phyloP scores from a whole-genome alignment of 2,888 invertebrate species.

The Malthinus flaveolus region DNA sequence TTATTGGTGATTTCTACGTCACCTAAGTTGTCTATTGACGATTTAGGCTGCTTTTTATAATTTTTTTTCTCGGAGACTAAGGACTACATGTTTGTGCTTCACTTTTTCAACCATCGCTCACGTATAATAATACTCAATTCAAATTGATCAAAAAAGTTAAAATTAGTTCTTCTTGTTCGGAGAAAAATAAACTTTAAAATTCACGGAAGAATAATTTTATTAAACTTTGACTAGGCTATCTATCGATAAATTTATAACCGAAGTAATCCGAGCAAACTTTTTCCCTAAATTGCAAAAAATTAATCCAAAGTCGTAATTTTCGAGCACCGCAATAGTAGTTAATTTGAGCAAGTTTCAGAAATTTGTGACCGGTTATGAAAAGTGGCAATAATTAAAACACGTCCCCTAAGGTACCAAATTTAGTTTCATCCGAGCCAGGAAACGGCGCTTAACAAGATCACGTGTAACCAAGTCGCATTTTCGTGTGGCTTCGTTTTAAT shows the following conservation, averaged over 20 bases:
- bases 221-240: background rate
- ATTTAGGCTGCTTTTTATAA: no score
- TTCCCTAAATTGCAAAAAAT: background rate
- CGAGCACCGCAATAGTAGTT: background rate
- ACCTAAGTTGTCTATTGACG: no score
- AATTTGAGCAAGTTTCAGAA: background rate
- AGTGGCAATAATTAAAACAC: constrained; percentile 4
- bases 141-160: no score
- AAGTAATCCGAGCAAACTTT: constrained; percentile 1
- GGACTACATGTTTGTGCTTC: no score
- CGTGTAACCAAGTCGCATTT: constrained; percentile 11
- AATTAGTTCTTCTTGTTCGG: no score
- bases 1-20: no score
- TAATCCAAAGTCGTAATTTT: no score
- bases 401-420: background rate
- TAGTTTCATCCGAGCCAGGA: background rate
- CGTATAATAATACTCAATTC: no score
- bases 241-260: constrained; percentile 1
- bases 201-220: no score
- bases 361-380: constrained; percentile 5
- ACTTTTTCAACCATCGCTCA: no score
- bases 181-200: no score
- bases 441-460: constrained; percentile 19
- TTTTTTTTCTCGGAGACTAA: no score
- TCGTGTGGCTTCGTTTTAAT: constrained; percentile 15